These are phyloP conservation scores for Acrossocheilus fasciatus DNA, from an alignment of 2,797 vertebrate genomes.

Conservation along the genomic window DNA sequence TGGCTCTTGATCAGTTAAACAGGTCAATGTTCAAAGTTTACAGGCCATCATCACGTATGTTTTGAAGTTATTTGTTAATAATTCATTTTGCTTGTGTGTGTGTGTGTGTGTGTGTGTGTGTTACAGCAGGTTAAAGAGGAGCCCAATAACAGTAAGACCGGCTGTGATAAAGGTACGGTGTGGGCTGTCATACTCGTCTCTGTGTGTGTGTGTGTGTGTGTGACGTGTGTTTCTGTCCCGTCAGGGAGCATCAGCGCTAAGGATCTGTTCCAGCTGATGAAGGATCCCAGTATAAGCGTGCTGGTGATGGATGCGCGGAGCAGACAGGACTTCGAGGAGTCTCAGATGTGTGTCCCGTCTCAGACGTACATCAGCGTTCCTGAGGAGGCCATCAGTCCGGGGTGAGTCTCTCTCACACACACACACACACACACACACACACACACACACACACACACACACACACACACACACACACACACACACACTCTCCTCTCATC, in stretches of 20 bases:
- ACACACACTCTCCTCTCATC: background rate
- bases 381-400: slow-evolving; percentile 91
- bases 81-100: background rate
- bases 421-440: background rate
- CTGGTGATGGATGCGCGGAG: slow-evolving; percentile 94
- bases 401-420: slow-evolving; percentile 74
- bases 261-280: slow-evolving; percentile 92
- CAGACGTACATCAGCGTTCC: slow-evolving; percentile 87
- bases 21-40: background rate
- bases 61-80: background rate
- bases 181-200: slow-evolving; percentile 49
- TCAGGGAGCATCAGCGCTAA: slow-evolving; percentile 86
- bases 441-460: background rate
- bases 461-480: background rate
- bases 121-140: slow-evolving; percentile 85
- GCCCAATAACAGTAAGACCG: slow-evolving; percentile 78
- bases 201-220: background rate
- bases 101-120: slow-evolving; percentile 14
- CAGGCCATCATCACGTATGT: background rate
- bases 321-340: slow-evolving; percentile 88
- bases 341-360: slow-evolving; percentile 84
- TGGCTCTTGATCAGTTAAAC: background rate
- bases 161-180: slow-evolving; percentile 40
- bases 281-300: slow-evolving; percentile 82
- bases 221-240: background rate